phyloP scores from a whole-genome alignment of 2,113 vertebrate species.

The Toxotes jaculatrix region DNA sequence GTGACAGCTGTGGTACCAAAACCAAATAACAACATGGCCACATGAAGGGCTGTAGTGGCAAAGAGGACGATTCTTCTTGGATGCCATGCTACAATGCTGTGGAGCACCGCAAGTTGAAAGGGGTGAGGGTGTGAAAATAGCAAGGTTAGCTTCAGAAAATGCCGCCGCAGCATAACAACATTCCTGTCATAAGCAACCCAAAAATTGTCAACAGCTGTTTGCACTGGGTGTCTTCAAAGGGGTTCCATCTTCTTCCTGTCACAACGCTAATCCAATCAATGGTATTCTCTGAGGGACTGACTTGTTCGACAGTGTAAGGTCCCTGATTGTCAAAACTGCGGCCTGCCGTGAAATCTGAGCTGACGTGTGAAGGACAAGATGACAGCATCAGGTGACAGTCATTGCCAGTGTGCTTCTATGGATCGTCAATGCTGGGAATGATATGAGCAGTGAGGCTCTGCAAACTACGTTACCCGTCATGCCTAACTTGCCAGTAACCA shows the following conservation, averaged over 20 bases:
- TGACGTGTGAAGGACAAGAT: slow-evolving; percentile 65
- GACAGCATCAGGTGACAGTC: slow-evolving; percentile 64
- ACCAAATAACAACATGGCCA: slow-evolving; percentile 56
- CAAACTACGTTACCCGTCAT: slow-evolving; percentile 57
- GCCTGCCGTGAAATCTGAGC: slow-evolving; percentile 63
- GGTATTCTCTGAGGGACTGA: slow-evolving; percentile 39
- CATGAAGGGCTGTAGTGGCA: slow-evolving; percentile 42
- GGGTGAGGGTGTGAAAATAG: slow-evolving; percentile 41
- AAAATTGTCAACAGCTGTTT: slow-evolving; percentile 62
- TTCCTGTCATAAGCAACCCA: slow-evolving; percentile 46
- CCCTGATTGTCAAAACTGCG: slow-evolving; percentile 61
- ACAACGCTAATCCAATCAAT: slow-evolving; percentile 62
- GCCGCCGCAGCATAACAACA: slow-evolving; percentile 23
- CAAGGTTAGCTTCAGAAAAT: slow-evolving; percentile 50
- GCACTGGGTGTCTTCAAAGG: slow-evolving; percentile 34
- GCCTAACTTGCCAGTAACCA: slow-evolving; percentile 35
- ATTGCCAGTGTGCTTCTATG: slow-evolving; percentile 28
- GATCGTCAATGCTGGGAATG: slow-evolving; percentile 5
- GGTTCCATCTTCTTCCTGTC: slow-evolving; percentile 35
- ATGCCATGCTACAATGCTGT: slow-evolving; percentile 18
- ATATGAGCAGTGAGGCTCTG: slow-evolving; percentile 13
- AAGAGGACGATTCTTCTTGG: slow-evolving; percentile 2
- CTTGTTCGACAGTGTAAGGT: slow-evolving; percentile 53
- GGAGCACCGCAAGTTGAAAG: slow-evolving; percentile 38
- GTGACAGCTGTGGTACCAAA: slow-evolving; percentile 42